These are phyloP conservation scores for Anaspis maculata DNA, from an alignment of 2,888 invertebrate genomes.

Conservation along the genomic window DNA sequence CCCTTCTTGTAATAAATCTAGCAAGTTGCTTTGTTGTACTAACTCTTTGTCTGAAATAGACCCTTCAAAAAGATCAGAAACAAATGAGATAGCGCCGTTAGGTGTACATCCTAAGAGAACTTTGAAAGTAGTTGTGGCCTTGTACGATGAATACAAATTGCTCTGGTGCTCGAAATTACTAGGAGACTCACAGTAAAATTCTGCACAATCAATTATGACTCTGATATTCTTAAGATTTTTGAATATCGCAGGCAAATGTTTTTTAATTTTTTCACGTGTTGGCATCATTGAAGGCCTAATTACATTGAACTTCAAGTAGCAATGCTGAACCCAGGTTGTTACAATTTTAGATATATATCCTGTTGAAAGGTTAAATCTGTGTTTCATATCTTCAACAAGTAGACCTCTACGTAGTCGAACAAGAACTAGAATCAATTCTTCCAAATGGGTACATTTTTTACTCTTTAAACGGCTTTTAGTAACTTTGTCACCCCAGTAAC, in stretches of 20 bases:
- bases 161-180: neutral
- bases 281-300: neutral
- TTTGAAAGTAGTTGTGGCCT: neutral
- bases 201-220: neutral
- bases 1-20: constrained; percentile 14
- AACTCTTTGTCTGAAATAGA: constrained; percentile 18
- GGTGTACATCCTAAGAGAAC: constrained; percentile 13
- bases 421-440: neutral
- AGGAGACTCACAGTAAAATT: neutral
- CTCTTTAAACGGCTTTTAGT: neutral
- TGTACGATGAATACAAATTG: neutral
- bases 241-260: neutral
- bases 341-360: neutral
- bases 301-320: neutral
- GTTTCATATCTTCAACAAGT: neutral
- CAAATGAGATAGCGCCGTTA: constrained; percentile 18
- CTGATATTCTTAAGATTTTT: neutral
- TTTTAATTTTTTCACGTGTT: neutral
- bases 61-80: constrained; percentile 20
- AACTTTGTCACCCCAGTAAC: neutral
- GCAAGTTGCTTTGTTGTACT: constrained; percentile 11
- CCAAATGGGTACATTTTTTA: neutral
- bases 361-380: neutral
- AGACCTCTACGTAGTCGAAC: neutral
- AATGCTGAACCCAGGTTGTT: neutral